A percentile compares a stretch with the other conserved stretches of the same genome.
These are phyloP conservation scores for Capromys pilorides DNA, from an alignment of 2,797 vertebrate species.

Conservation along the genomic window DNA sequence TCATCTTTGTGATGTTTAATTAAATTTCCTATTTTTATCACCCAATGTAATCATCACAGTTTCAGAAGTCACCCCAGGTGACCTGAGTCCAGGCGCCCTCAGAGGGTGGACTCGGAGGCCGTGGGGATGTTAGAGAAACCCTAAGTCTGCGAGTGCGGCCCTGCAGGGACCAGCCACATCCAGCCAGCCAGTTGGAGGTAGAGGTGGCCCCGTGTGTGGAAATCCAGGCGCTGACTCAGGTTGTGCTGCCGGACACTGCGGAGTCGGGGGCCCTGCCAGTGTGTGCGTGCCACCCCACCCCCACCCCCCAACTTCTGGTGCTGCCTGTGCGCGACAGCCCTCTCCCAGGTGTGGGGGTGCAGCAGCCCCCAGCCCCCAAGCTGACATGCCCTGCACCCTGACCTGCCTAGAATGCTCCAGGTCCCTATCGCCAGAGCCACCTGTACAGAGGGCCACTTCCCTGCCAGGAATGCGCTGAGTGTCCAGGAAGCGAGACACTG, in stretches of 20 bases:
- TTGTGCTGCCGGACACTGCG: background rate
- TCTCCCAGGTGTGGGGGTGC: background rate
- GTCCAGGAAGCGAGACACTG: conserved; percentile 67
- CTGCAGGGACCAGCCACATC: rapidly evolving
- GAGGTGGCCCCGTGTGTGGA: background rate
- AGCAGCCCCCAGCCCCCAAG: background rate
- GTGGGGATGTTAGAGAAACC: rapidly evolving
- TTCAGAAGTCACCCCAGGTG: background rate
- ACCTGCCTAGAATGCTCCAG: background rate
- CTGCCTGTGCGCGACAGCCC: background rate
- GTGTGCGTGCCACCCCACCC: no score
- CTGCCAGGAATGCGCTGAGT: conserved; percentile 45
- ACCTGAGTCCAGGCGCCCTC: background rate
- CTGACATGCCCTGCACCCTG: background rate
- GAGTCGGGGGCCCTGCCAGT: rapidly evolving
- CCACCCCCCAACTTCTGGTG: background rate
- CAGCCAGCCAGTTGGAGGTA: background rate
- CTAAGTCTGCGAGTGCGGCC: rapidly evolving
- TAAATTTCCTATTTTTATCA: conserved; percentile 29
- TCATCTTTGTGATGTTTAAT: conserved; percentile 34
- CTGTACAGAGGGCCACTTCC: background rate
- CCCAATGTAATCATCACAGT: background rate
- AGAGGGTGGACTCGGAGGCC: background rate
- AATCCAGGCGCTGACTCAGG: background rate
- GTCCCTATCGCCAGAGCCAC: background rate